These are phyloP conservation scores for Zootermopsis nevadensis DNA, from an alignment of 2,888 invertebrate genomes.

Conservation along the genomic window DNA sequence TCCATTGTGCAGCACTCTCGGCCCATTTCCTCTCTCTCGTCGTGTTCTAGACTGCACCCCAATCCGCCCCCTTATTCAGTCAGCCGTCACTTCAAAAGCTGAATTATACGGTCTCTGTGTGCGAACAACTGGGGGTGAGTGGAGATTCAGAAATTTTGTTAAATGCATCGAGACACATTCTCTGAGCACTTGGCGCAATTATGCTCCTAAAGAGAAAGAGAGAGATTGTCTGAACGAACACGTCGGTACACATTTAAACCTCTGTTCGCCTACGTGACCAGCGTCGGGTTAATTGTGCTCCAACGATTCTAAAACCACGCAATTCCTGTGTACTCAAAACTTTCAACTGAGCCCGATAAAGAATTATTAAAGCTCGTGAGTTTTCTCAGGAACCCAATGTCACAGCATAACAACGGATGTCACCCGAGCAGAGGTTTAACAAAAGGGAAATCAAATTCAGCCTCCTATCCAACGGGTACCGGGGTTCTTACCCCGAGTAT, in stretches of 20 bases:
- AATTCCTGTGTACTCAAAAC: too few relatives aligned
- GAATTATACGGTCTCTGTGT: slow-evolving; percentile 31
- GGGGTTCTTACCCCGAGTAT: too few relatives aligned
- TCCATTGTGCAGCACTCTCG: slow-evolving; percentile 32
- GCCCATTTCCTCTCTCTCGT: slow-evolving; percentile 8
- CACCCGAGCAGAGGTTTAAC: too few relatives aligned
- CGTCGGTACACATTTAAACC: background rate
- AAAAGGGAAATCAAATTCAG: too few relatives aligned
- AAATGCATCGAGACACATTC: slow-evolving; percentile 14
- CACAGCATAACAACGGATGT: too few relatives aligned
- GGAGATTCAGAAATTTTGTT: slow-evolving; percentile 26
- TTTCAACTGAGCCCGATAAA: too few relatives aligned
- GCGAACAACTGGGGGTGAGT: slow-evolving; percentile 34
- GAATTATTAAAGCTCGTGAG: too few relatives aligned
- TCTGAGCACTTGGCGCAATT: slow-evolving; percentile 17
- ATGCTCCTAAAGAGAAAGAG: background rate
- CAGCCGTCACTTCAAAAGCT: slow-evolving; percentile 33
- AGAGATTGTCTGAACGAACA: background rate
- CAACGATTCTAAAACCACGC: too few relatives aligned
- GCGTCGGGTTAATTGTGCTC: too few relatives aligned
- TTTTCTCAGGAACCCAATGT: too few relatives aligned
- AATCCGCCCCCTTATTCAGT: background rate
- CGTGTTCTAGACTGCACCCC: background rate
- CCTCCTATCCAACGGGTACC: too few relatives aligned
- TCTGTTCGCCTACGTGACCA: too few relatives aligned